Base-by-base conservation (phyloP, 2,113 vertebrate genomes). In the Oplegnathus fasciatus region DNA sequence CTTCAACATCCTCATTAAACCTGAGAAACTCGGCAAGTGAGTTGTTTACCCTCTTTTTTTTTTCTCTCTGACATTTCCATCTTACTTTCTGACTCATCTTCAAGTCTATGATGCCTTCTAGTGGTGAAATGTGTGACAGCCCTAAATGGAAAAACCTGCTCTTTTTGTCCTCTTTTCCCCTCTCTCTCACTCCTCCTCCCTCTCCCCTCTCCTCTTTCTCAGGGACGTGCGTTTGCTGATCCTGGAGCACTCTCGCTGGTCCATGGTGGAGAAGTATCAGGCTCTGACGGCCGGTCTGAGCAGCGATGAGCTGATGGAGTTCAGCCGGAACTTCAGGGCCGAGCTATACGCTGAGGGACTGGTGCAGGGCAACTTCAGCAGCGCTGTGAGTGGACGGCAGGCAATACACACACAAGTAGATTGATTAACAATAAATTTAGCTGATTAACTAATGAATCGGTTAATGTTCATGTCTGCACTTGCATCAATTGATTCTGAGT, bases 1-100 rank as follows among this genome's bases (percentile, higher is more conserved):
- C 92, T 99, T 97, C 93, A 99, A 99, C 94, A 96, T 98, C 92
- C 97, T 99, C 86, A 99, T 99, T 88, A 99, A 97, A 80, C 98
- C 98, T 0, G 97, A 98, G 87, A 98, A 97, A 42, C 95, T 99
- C 88, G 93, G 97, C 93, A 99, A 98, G 98, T 99, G 92, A 91
- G 98, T 97, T 40, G 50, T 78, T 64, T 75, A 18, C 42, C 50
- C 32, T 9, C 11, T 61, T 2, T 48, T 2, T 32, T 9, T 80
- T 28, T 50, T 30, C 6, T 32, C 40, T 28, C 24, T 44, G 26
- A 50, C 57, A n/a, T 73, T 61, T 65, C n/a, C 46, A 44, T 26
- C 15, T 64, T 1, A 3, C 75, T 7, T 0, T 37, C 9, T 17
- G 73, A 30, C 48, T 69, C 44, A 88, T 86, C 72, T 57, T 54